These are phyloP conservation scores for Zeugodacus cucurbitae DNA, from an alignment of 1,140 invertebrate species.

Conservation along the genomic window DNA sequence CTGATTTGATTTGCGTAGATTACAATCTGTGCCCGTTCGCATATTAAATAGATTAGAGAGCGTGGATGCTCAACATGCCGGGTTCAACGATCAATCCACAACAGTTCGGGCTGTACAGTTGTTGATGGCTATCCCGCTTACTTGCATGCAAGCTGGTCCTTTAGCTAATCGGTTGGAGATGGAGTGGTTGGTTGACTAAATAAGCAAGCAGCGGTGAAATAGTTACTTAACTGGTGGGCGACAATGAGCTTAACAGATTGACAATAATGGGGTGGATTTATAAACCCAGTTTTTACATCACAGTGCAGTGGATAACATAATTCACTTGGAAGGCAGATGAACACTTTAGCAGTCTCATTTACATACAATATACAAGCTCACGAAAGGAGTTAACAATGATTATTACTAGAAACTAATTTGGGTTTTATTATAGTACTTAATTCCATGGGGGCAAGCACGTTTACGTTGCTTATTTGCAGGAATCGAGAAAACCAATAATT, in stretches of 20 bases:
- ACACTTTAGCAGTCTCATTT: not conserved
- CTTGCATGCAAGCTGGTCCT: not conserved
- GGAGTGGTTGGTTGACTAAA: not conserved
- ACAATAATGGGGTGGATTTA: not conserved
- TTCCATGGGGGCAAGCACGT: not conserved
- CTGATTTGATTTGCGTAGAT: constrained; percentile 44
- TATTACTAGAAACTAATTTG: constrained; percentile 37
- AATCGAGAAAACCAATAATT: too few relatives aligned
- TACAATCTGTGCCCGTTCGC: constrained; percentile 41
- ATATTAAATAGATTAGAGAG: constrained; percentile 40
- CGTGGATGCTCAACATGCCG: not conserved
- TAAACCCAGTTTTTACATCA: not conserved
- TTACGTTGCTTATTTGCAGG: too few relatives aligned
- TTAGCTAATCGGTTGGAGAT: not conserved
- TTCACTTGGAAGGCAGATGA: not conserved
- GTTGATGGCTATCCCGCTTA: not conserved
- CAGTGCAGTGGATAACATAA: not conserved
- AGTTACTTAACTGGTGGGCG: not conserved
- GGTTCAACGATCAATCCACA: not conserved
- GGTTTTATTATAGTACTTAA: constrained; percentile 2
- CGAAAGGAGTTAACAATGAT: not conserved
- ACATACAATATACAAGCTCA: not conserved
- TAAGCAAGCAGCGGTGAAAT: not conserved
- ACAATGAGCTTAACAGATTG: not conserved
- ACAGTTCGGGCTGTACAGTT: not conserved